Evolutionary conservation across 2,888 invertebrate species (phyloP), one percentile per base, ranked within the genome.

Genomic region (Callinectes sapidus): DNA sequence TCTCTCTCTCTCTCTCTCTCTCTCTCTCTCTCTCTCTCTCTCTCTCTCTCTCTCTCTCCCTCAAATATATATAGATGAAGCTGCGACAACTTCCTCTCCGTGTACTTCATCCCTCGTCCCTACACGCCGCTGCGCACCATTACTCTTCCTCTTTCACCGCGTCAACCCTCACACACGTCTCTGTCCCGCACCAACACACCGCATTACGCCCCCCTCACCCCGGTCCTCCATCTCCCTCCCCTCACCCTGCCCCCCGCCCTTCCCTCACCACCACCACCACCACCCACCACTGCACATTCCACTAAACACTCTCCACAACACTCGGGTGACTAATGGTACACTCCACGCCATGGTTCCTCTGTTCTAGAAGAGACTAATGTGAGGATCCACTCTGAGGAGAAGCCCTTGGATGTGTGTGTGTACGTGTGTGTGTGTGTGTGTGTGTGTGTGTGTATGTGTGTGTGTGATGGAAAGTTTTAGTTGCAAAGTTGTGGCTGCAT

Each of bases 361-460:
- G 61, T 61, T 61, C 61, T 61, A 23, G 23, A 23, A 23, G 61
- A 61, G 61, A 61, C 61, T 61, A 61, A 61, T 61, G 61, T 61
- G 71, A 71, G 71, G 28, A 71, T 71, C 71, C 71, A 71, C 23
- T 61, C 5, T 61, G 61, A 23, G 23, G 18, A 23, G 18, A 23
- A 23, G 28, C n/a, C 28, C 32, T 13, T 81, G 35, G 13, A 32
- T 81, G 35, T 81, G 81, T 81, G 81, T 35, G 14, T 81, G 35
- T 81, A 35, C 35, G 81, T 81, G 81, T 81, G 32, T 35, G 35
- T 81, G 16, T 81, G 81, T 81, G 81, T 81, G 32, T 81, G 32
- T 81, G 81, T 81, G 35, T 35, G 81, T 71, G 23, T 71, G 71
- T 61, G 61, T 61, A 23, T 61, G 55, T 61, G 61, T 61, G 61